Conservation (phyloP, 1,140 invertebrate genomes). For the Microplitis mediator region DNA sequence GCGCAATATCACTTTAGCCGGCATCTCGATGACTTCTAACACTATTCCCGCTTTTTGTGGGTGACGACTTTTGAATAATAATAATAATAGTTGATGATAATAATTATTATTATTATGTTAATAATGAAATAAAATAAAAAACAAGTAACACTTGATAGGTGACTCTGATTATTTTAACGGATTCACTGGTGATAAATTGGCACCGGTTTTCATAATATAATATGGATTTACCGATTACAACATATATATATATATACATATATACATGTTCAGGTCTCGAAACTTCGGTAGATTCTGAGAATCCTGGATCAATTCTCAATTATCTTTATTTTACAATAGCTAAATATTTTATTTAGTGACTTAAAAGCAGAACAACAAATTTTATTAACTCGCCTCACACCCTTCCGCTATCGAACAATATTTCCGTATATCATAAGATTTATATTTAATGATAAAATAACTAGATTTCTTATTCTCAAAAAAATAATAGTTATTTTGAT, state of each 20-base stretch:
- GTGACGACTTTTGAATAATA: neutral
- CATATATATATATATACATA: neutral
- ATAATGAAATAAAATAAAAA: neutral
- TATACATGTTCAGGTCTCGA: neutral
- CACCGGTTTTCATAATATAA: neutral
- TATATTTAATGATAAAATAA: too few relatives aligned
- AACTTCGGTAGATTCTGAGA: neutral
- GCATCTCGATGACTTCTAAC: neutral
- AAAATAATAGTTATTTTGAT: too few relatives aligned
- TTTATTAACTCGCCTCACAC: too few relatives aligned
- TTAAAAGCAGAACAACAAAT: too few relatives aligned
- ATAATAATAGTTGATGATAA: neutral
- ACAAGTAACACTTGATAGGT: neutral
- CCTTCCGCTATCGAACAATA: too few relatives aligned
- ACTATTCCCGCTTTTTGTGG: neutral
- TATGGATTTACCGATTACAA: neutral
- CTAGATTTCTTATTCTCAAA: too few relatives aligned
- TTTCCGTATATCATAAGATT: too few relatives aligned
- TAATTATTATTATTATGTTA: too few relatives aligned
- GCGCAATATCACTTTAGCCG: neutral
- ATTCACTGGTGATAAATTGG: constrained; percentile 5
- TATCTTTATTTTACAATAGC: too few relatives aligned
- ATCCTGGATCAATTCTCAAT: neutral
- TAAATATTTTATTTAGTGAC: too few relatives aligned
- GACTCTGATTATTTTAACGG: constrained; percentile 6